phyloP scores from a whole-genome alignment of 2,113 vertebrate species.

The Anhinga rufa region DNA sequence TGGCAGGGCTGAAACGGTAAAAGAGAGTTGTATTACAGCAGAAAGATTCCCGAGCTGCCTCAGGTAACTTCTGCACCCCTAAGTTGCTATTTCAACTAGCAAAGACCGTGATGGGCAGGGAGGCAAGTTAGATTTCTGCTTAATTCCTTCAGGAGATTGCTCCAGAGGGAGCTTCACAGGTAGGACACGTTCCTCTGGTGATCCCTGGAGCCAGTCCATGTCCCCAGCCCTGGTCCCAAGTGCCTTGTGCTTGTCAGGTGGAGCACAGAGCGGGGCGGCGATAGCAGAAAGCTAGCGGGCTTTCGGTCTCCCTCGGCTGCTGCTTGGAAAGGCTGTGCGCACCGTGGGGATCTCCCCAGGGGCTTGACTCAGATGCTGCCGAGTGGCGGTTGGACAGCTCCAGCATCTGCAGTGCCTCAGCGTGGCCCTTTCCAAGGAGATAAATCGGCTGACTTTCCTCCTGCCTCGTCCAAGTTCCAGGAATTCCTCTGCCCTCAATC shows the following conservation, averaged over 20 bases:
- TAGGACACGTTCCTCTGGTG: neutral
- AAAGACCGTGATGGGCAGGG: neutral
- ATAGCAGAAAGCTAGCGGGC: too few species aligned
- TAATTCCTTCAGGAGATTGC: neutral
- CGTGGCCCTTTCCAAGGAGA: neutral
- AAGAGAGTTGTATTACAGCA: neutral
- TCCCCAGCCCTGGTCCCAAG: too few species aligned
- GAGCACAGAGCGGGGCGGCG: fast-evolving
- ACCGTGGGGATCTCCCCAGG: neutral
- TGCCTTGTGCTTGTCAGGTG: neutral
- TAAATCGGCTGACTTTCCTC: neutral
- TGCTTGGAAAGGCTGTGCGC: neutral
- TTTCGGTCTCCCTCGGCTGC: neutral
- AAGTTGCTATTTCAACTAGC: neutral
- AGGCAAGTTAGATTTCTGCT: neutral
- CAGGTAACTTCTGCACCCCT: neutral
- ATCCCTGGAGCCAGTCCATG: too few species aligned
- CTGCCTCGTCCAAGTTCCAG: neutral
- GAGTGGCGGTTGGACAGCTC: neutral
- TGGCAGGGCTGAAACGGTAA: neutral
- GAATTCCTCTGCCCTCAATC: neutral
- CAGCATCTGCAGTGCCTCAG: neutral
- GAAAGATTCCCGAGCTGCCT: neutral
- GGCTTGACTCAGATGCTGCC: neutral
- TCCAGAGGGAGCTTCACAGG: neutral